Conservation (phyloP, 2,113 vertebrate genomes). For the Arizona elegans region DNA sequence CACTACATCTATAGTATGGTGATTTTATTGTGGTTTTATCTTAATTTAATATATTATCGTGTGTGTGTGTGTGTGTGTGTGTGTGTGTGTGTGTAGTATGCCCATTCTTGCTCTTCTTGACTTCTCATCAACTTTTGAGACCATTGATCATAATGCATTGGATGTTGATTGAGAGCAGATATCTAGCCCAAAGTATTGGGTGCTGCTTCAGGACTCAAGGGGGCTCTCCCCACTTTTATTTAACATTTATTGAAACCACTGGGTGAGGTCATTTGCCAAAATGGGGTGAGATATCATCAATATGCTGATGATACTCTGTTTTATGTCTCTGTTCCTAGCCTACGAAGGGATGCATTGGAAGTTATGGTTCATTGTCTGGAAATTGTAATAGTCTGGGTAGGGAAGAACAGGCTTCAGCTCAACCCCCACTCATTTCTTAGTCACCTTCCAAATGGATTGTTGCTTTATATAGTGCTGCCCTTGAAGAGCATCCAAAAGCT, state of each 20-base stretch:
- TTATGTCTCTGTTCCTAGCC: neutral
- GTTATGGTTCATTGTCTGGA: neutral
- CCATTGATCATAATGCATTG: too few species aligned
- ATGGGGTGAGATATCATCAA: neutral
- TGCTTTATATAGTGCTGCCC: neutral
- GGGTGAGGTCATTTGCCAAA: neutral
- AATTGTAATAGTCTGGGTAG: neutral
- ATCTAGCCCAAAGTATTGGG: neutral
- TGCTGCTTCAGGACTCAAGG: neutral
- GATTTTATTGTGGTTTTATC: too few species aligned
- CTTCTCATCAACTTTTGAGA: too few species aligned
- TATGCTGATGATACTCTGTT: neutral
- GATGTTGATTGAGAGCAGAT: neutral
- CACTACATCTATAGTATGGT: too few species aligned
- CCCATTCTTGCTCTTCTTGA: too few species aligned
- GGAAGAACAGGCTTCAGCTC: neutral
- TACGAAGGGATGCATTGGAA: neutral
- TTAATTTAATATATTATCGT: too few species aligned
- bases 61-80: too few species aligned
- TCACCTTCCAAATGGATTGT: neutral
- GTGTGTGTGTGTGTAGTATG: too few species aligned
- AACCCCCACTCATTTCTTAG: neutral
- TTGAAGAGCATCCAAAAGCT: neutral
- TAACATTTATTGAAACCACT: neutral
- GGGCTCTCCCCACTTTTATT: neutral